Percentiles rank a stretch among this genome's conserved stretches.
phyloP scores from a whole-genome alignment of 2,888 invertebrate species.

The Rhingia rostrata region DNA sequence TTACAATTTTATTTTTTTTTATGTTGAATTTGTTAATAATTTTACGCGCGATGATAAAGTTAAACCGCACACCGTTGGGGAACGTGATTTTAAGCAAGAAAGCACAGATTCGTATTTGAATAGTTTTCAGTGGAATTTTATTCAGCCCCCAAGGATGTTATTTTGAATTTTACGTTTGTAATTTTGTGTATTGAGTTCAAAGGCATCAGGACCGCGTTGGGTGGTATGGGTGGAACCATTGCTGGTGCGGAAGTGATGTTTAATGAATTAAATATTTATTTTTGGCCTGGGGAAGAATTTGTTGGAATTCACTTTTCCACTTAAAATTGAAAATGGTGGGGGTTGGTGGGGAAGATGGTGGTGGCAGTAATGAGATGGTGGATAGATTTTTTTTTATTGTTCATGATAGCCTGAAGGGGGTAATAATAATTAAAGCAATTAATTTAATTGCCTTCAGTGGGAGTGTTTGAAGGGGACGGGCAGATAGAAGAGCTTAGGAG shows the following conservation, averaged over 20 bases:
- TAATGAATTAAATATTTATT: slow-evolving; percentile 59
- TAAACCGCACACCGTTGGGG: slow-evolving; percentile 16
- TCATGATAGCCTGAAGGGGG: slow-evolving; percentile 41
- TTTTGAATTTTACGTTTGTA: slow-evolving; percentile 50
- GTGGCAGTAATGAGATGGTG: slow-evolving; percentile 26
- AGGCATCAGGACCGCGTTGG: neutral
- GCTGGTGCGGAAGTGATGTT: slow-evolving; percentile 14
- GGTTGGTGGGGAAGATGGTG: slow-evolving; percentile 24
- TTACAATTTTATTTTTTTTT: neutral
- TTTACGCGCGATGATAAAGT: slow-evolving; percentile 19
- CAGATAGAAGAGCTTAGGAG: too few relatives aligned
- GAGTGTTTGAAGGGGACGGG: neutral
- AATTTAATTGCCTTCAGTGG: slow-evolving; percentile 56
- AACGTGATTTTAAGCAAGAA: slow-evolving; percentile 57
- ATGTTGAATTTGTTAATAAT: slow-evolving; percentile 19
- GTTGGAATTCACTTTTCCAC: slow-evolving; percentile 48
- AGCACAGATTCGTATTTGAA: slow-evolving; percentile 22
- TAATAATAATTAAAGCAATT: slow-evolving; percentile 52
- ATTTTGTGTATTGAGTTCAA: slow-evolving; percentile 44
- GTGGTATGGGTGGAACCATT: neutral
- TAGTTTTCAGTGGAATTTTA: slow-evolving; percentile 33
- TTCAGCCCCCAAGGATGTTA: slow-evolving; percentile 48
- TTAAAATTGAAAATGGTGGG: slow-evolving; percentile 33
- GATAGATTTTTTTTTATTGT: slow-evolving; percentile 14
- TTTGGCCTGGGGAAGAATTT: slow-evolving; percentile 38